A percentile compares a stretch with the other conserved stretches of the same genome.
Evolutionary conservation across 2,113 vertebrate genomes (phyloP).

Genomic region (Dasyornis broadbenti): DNA sequence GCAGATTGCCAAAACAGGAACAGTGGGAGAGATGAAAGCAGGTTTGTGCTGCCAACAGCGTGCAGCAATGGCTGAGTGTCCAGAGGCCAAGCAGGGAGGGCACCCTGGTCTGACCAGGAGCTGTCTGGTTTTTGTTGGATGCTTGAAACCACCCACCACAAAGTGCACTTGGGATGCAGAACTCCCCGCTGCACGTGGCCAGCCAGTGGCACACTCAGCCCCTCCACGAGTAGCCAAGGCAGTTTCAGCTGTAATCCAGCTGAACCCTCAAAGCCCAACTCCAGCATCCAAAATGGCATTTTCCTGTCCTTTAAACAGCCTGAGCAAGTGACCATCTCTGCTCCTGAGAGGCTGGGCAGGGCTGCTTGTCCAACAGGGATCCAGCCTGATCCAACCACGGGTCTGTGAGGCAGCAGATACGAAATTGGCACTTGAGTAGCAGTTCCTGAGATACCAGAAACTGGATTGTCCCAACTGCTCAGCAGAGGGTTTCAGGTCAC

Average conservation of each 20-base stretch:
- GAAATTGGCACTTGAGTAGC: fast-evolving
- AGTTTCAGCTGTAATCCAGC: neutral
- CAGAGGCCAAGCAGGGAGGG: neutral
- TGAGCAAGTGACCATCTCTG: neutral
- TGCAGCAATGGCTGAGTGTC: fast-evolving
- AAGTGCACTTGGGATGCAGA: neutral
- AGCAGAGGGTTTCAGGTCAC: neutral
- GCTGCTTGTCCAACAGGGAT: neutral
- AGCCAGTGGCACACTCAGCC: neutral
- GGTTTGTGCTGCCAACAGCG: neutral
- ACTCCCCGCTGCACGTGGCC: neutral
- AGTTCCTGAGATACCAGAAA: neutral
- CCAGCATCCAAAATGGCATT: neutral
- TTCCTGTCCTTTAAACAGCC: neutral
- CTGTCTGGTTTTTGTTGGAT: fast-evolving
- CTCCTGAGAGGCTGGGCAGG: neutral
- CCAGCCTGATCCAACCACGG: neutral
- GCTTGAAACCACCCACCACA: neutral
- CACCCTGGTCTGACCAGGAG: neutral
- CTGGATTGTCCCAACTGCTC: neutral
- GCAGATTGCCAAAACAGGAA: neutral
- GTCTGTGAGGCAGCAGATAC: neutral
- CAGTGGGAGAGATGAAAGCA: neutral
- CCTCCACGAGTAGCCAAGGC: neutral
- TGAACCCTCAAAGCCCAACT: neutral